Evolutionary conservation across 2,888 invertebrate genomes (phyloP).

Genomic region (Trisateles emortualis): DNA sequence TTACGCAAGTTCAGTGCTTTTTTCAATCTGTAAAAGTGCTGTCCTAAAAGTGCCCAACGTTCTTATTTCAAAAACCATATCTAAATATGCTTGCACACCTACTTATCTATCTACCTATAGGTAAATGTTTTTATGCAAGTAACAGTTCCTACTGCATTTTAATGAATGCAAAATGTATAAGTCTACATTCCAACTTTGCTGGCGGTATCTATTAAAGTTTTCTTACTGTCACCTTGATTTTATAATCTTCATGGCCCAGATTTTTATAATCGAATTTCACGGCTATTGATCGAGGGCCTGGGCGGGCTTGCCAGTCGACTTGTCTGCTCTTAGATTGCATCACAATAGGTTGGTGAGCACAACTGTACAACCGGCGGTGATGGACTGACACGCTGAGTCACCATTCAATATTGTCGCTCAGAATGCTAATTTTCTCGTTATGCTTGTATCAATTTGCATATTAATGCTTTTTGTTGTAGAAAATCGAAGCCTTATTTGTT

Average conservation of each 20-base stretch:
- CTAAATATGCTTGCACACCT: too few relatives aligned
- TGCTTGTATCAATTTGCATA: constrained; percentile 84
- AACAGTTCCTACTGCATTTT: too few relatives aligned
- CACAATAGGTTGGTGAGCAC: constrained; percentile 65
- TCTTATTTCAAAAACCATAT: too few relatives aligned
- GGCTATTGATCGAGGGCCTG: constrained; percentile 79
- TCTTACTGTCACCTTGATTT: constrained; percentile 37
- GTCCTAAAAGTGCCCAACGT: too few relatives aligned
- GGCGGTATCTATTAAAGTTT: background rate
- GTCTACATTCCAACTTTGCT: background rate
- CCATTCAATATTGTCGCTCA: constrained; percentile 80
- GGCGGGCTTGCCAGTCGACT: constrained; percentile 77
- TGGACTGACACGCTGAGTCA: constrained; percentile 81
- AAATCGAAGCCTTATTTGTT: constrained; percentile 53
- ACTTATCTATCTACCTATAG: too few relatives aligned
- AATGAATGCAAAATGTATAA: too few relatives aligned
- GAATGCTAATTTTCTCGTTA: constrained; percentile 83
- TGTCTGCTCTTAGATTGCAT: constrained; percentile 69
- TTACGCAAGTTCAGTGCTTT: too few relatives aligned
- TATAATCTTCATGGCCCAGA: constrained; percentile 52
- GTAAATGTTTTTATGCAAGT: too few relatives aligned
- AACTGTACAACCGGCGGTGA: constrained; percentile 74
- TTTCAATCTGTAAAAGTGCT: too few relatives aligned
- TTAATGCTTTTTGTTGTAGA: constrained; percentile 76
- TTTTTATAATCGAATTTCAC: constrained; percentile 81